phyloP scores from a whole-genome alignment of 2,113 vertebrate species.

The Sinosuthora webbiana region DNA sequence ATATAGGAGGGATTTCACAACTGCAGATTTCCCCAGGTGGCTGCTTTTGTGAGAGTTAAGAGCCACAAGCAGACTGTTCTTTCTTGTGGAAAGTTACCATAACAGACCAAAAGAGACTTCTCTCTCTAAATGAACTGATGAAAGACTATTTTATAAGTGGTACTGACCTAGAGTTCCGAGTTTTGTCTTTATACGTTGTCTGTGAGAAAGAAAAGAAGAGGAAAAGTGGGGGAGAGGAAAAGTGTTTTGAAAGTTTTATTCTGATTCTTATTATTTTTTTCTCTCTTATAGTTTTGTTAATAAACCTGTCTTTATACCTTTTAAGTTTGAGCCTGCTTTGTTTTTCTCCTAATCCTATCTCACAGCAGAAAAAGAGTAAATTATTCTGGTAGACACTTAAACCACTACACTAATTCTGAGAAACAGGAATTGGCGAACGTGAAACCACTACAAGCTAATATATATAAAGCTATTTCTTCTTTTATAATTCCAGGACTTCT shows the following conservation, averaged over 20 bases:
- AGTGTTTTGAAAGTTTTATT: too few relatives aligned
- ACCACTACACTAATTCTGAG: neutral
- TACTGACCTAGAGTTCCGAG: too few relatives aligned
- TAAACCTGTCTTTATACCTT: too few relatives aligned
- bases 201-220: too few relatives aligned
- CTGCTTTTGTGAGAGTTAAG: neutral
- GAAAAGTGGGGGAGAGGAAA: too few relatives aligned
- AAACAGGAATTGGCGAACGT: neutral
- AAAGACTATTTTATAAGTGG: too few relatives aligned
- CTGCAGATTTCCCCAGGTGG: neutral
- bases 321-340: too few relatives aligned
- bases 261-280: too few relatives aligned
- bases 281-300: too few relatives aligned
- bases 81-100: neutral
- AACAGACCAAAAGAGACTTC: neutral
- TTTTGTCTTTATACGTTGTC: too few relatives aligned
- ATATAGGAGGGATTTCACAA: neutral
- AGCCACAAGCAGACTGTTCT: neutral
- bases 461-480: conserved; percentile 16
- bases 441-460: neutral
- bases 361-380: neutral
- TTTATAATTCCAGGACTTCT: conserved; percentile 87
- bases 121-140: too few relatives aligned
- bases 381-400: neutral
- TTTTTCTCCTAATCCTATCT: neutral